Percentiles rank a stretch among this genome's conserved stretches.
Evolutionary conservation across 2,113 vertebrate genomes (phyloP).

Genomic region (Pomatostomus ruficeps): DNA sequence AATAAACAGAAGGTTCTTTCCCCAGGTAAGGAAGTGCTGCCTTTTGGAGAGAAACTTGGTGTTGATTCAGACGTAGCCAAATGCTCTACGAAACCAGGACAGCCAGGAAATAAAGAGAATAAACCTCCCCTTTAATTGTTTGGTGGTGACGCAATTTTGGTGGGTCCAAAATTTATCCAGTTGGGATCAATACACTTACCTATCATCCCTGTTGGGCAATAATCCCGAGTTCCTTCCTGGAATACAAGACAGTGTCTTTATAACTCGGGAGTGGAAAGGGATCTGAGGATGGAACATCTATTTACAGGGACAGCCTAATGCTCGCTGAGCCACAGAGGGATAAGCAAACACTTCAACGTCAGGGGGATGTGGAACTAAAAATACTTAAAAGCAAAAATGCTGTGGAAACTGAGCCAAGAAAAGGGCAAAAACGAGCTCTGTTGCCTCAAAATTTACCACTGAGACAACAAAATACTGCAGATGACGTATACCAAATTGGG

Average conservation of each 20-base stretch:
- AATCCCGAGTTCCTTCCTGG: constrained; percentile 73
- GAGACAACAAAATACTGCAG: neutral
- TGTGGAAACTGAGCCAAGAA: neutral
- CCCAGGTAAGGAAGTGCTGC: neutral
- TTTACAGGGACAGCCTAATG: constrained; percentile 16
- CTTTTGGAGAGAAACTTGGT: neutral
- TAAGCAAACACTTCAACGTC: neutral
- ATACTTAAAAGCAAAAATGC: neutral
- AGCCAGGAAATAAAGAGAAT: neutral
- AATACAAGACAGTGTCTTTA: constrained; percentile 74
- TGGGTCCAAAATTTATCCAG: constrained; percentile 14
- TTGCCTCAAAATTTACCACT: neutral
- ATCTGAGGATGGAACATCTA: constrained; percentile 36
- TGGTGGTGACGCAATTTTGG: constrained; percentile 30
- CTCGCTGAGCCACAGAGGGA: neutral
- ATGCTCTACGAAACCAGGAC: neutral
- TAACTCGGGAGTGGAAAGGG: constrained; percentile 51
- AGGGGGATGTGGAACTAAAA: neutral
- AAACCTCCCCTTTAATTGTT: constrained; percentile 43
- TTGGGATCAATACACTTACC: constrained; percentile 68
- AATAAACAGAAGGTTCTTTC: neutral
- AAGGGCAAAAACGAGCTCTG: neutral
- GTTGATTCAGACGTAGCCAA: neutral
- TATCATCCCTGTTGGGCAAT: constrained; percentile 69
- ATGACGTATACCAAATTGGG: neutral